A percentile compares a stretch with the other conserved stretches of the same genome.
Conservation (phyloP, 2,888 invertebrate species). For the Cosmia pyralina region DNA sequence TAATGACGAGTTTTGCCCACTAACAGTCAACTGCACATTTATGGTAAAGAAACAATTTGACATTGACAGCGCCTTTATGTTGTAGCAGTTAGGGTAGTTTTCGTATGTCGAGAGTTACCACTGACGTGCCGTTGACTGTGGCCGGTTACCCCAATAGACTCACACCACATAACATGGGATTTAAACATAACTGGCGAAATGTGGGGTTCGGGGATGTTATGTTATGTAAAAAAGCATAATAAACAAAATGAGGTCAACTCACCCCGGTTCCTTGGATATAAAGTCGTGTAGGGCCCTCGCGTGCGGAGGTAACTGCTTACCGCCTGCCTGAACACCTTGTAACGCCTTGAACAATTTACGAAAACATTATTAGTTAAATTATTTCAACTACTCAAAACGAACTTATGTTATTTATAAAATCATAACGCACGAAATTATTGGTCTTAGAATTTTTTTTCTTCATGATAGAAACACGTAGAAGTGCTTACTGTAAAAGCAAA, state of each 20-base stretch:
- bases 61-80: neutral
- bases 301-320: constrained; percentile 94
- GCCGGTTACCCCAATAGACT: neutral
- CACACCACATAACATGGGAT: neutral
- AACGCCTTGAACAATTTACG: constrained; percentile 69
- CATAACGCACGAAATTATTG: neutral
- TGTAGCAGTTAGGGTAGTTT: neutral
- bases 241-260: constrained; percentile 57
- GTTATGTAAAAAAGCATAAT: neutral
- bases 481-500: neutral
- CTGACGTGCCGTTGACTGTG: neutral
- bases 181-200: neutral
- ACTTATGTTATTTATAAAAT: neutral
- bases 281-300: constrained; percentile 97
- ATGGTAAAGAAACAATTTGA: neutral
- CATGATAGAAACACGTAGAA: too few species aligned
- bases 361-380: constrained; percentile 22
- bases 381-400: neutral
- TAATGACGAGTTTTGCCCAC: neutral
- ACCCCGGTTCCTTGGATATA: constrained; percentile 95
- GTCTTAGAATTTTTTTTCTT: neutral
- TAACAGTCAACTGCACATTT: neutral
- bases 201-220: neutral
- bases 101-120: neutral
- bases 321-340: constrained; percentile 75